phyloP scores from a whole-genome alignment of 2,113 vertebrate genomes.

The Hippocampus guttulatus region DNA sequence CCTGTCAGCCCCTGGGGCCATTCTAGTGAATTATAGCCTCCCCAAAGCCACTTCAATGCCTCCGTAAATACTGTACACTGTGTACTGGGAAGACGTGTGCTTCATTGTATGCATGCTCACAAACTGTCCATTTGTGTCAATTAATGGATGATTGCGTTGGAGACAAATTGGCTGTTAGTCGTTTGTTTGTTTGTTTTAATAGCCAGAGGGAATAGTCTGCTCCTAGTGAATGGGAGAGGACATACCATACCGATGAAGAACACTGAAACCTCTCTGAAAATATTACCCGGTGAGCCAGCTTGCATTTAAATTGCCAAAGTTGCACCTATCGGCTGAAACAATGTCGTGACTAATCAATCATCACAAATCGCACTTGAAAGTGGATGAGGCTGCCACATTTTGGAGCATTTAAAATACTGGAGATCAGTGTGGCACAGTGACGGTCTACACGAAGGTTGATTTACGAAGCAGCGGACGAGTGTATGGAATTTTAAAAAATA shows the following conservation, averaged over 20 bases:
- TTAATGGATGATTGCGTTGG: slow-evolving; percentile 42
- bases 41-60: slow-evolving; percentile 57
- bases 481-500: too few relatives aligned
- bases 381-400: not conserved
- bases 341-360: slow-evolving; percentile 6
- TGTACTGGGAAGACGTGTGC: slow-evolving; percentile 45
- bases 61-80: slow-evolving; percentile 57
- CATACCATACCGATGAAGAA: slow-evolving; percentile 5
- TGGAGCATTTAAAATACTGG: not conserved
- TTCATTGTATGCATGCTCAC: slow-evolving; percentile 34
- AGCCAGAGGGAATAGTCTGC: slow-evolving; percentile 34
- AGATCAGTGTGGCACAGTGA: too few relatives aligned
- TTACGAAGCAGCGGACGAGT: too few relatives aligned
- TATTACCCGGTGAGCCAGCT: too few relatives aligned
- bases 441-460: too few relatives aligned
- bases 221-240: not conserved
- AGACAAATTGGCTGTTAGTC: slow-evolving; percentile 51
- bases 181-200: slow-evolving; percentile 45
- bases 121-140: slow-evolving; percentile 52
- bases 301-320: slow-evolving; percentile 27
- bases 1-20: slow-evolving; percentile 64
- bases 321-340: slow-evolving; percentile 14
- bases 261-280: not conserved
- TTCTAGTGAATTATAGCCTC: slow-evolving; percentile 63
- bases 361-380: not conserved